Conservation (phyloP, 2,113 vertebrate species). For the Phoenicopterus ruber region DNA sequence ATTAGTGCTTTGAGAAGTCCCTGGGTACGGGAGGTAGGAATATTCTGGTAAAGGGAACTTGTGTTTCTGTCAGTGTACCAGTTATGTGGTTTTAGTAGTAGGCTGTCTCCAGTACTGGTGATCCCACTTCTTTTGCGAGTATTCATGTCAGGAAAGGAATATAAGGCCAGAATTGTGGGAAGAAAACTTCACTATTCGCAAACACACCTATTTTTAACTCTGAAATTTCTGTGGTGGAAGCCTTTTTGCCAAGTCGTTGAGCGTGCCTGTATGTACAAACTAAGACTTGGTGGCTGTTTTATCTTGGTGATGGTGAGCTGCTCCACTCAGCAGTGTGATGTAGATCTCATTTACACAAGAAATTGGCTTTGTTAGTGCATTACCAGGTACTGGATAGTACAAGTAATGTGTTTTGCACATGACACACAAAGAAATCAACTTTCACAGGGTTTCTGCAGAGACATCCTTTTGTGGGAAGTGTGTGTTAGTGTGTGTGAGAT, state of each 20-base stretch:
- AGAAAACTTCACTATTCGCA: background rate
- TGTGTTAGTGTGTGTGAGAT: background rate
- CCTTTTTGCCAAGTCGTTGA: background rate
- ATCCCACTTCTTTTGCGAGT: background rate
- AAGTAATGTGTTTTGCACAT: background rate
- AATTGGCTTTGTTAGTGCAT: background rate
- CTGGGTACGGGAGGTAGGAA: background rate
- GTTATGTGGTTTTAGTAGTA: background rate
- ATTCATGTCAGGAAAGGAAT: background rate
- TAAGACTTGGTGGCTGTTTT: background rate
- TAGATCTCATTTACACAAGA: background rate
- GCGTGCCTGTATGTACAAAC: background rate
- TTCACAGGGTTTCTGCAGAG: background rate
- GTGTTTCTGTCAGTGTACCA: background rate
- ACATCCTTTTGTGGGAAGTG: background rate
- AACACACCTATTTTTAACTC: constrained; percentile 25
- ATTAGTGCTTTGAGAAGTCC: background rate
- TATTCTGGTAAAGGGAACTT: background rate
- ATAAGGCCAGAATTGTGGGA: background rate
- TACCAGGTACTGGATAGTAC: background rate
- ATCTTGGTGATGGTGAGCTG: background rate
- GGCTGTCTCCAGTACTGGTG: background rate
- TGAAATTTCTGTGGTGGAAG: background rate
- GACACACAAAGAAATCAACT: background rate
- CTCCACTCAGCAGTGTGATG: background rate